Conservation (phyloP, 2,113 vertebrate genomes). For the Coracopsis vasa region DNA sequence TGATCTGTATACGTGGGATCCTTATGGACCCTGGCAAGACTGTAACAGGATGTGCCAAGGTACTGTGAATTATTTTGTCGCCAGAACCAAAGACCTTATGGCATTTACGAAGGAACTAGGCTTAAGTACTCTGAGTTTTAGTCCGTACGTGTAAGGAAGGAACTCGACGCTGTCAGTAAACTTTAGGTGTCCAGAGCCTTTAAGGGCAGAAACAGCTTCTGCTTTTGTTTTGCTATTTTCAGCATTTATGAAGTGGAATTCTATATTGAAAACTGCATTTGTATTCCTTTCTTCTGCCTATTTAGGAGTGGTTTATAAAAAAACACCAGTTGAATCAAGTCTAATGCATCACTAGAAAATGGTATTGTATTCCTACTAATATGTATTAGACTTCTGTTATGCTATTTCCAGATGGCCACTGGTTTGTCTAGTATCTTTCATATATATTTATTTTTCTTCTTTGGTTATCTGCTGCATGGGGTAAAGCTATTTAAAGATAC, state of each 20-base stretch:
- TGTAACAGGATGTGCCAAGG: constrained; percentile 93
- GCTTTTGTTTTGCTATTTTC: not conserved
- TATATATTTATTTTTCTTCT: not conserved
- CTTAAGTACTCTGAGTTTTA: not conserved
- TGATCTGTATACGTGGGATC: constrained; percentile 88
- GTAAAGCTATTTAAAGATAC: not conserved
- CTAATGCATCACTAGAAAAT: not conserved
- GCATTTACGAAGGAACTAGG: not conserved
- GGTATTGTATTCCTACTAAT: not conserved
- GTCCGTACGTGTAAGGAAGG: not conserved
- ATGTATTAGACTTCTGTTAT: not conserved
- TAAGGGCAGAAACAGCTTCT: not conserved
- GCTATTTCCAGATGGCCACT: not conserved
- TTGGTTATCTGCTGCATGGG: not conserved
- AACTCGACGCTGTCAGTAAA: not conserved
- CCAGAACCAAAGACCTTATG: not conserved
- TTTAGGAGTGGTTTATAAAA: not conserved
- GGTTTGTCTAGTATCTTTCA: not conserved
- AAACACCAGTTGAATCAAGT: not conserved
- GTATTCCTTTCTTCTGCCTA: not conserved
- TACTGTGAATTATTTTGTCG: constrained; percentile 52
- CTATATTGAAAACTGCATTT: not conserved
- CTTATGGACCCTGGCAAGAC: constrained; percentile 88
- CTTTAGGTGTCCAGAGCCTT: not conserved
- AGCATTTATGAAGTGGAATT: not conserved